Evolutionary conservation across 2,113 vertebrate genomes (phyloP).

Genomic region (Drymodes brunneopygia): DNA sequence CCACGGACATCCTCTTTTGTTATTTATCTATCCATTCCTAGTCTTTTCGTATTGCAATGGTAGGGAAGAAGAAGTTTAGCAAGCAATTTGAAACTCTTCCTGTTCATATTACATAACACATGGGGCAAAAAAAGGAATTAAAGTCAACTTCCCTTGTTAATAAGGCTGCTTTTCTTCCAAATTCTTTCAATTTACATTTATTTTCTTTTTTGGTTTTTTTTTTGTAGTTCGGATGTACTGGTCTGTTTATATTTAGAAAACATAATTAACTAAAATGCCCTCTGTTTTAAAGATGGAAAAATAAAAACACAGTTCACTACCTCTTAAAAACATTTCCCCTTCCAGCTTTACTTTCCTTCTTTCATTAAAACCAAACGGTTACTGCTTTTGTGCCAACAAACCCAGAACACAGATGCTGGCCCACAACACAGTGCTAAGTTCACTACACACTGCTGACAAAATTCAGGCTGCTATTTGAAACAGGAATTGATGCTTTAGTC

Average conservation of each 20-base stretch:
- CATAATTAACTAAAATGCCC: conserved; percentile 1
- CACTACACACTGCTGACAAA: not conserved
- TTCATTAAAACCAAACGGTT: not conserved
- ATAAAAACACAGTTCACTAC: not conserved
- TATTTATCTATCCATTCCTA: not conserved
- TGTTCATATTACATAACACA: not conserved
- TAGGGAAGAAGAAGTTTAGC: not conserved
- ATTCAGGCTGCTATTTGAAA: not conserved
- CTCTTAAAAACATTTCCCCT: not conserved
- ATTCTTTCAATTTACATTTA: not conserved
- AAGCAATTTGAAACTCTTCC: not conserved
- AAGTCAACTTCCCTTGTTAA: not conserved
- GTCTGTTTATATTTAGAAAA: not conserved
- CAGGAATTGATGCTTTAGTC: not conserved
- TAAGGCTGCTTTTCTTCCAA: not conserved
- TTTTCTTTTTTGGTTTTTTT: not conserved
- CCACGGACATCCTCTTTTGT: too few relatives aligned
- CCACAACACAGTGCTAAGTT: not conserved
- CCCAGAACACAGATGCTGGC: not conserved
- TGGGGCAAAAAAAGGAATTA: not conserved
- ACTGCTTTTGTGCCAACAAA: not conserved
- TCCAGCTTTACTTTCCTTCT: not conserved
- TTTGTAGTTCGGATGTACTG: not conserved
- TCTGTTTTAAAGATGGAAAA: not conserved
- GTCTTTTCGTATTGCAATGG: not conserved